Percentiles rank a stretch among this genome's conserved stretches.
Evolutionary conservation across 2,888 invertebrate species (phyloP).

Genomic region (Himalopsyche japonica): DNA sequence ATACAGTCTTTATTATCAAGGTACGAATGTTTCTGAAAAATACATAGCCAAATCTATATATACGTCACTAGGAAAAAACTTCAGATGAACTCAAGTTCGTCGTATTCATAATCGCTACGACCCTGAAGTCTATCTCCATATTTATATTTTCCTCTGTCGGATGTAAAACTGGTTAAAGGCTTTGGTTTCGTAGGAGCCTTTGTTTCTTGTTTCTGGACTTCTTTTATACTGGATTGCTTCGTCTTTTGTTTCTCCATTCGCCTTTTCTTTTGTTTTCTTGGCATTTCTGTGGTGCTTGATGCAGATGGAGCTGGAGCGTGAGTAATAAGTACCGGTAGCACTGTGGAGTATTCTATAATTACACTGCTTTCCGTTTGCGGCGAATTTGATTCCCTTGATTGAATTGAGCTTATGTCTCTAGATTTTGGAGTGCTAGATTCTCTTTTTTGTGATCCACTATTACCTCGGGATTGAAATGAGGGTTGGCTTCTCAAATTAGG

Average conservation of each 20-base stretch:
- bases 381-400: neutral
- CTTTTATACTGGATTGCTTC: neutral
- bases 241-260: neutral
- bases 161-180: neutral
- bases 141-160: constrained; percentile 28
- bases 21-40: neutral
- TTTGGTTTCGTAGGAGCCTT: neutral
- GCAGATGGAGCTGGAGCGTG: neutral
- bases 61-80: neutral
- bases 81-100: constrained; percentile 14
- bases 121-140: constrained; percentile 31
- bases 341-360: neutral
- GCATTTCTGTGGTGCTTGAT: neutral
- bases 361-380: neutral
- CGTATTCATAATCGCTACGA: constrained; percentile 15
- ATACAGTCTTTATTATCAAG: neutral
- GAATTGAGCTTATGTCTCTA: neutral
- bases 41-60: neutral
- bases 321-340: neutral
- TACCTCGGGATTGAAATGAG: neutral
- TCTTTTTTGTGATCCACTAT: neutral
- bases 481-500: constrained; percentile 3
- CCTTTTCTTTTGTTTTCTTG: constrained; percentile 5
- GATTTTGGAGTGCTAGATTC: neutral
- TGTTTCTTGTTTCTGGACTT: neutral